phyloP scores from a whole-genome alignment of 2,113 vertebrate species.

The Vombatus ursinus region DNA sequence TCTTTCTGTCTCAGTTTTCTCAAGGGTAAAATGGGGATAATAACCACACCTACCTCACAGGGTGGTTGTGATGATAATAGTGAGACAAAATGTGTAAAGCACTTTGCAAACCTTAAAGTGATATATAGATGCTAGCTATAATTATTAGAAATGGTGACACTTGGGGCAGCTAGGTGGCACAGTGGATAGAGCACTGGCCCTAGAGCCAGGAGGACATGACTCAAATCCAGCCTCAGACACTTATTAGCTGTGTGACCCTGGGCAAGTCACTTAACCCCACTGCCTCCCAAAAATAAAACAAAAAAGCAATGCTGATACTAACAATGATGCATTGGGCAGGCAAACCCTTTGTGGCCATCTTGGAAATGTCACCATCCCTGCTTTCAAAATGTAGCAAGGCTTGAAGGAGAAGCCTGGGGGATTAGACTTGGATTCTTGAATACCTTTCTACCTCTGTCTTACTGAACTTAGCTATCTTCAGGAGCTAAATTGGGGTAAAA shows the following conservation, averaged over 20 bases:
- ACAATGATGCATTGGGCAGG: background rate
- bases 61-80: background rate
- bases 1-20: background rate
- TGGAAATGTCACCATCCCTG: background rate
- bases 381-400: rapidly evolving
- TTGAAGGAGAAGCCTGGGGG: background rate
- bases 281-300: conserved; percentile 32
- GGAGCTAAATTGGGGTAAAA: background rate
- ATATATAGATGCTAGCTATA: background rate
- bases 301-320: conserved; percentile 3
- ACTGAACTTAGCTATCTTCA: background rate
- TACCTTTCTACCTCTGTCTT: background rate
- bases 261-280: too few relatives aligned
- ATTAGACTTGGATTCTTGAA: background rate
- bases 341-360: background rate
- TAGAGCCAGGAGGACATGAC: too few relatives aligned
- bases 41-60: background rate
- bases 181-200: too few relatives aligned
- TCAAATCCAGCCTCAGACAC: too few relatives aligned
- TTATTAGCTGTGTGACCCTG: too few relatives aligned
- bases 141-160: background rate
- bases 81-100: too few relatives aligned
- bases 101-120: background rate
- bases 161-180: too few relatives aligned
- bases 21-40: background rate